phyloP scores from a whole-genome alignment of 2,113 vertebrate species.

The Carassius carassius region DNA sequence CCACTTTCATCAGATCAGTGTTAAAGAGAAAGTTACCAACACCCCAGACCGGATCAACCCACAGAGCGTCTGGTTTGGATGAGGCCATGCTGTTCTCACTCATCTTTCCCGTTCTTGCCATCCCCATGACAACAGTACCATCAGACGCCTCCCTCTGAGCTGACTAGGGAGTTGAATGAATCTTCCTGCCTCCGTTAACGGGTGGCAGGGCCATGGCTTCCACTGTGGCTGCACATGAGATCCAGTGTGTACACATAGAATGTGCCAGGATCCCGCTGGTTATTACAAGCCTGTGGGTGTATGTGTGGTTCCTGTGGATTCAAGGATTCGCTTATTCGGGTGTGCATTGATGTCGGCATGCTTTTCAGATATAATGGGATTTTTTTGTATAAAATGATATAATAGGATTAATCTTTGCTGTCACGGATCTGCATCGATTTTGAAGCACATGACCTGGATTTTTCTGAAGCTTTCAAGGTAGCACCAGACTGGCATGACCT shows the following conservation, averaged over 20 bases:
- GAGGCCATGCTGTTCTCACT: conserved; percentile 62
- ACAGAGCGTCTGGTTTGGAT: conserved; percentile 64
- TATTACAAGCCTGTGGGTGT: conserved; percentile 18
- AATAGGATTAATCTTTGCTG: conserved; percentile 70
- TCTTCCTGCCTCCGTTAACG: conserved; percentile 46
- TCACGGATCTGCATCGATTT: conserved; percentile 64
- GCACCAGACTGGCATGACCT: conserved; percentile 56
- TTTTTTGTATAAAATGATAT: conserved; percentile 55
- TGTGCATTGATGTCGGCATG: conserved; percentile 1
- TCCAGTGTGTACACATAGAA: conserved; percentile 16
- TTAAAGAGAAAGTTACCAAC: conserved; percentile 3
- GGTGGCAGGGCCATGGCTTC: conserved; percentile 51
- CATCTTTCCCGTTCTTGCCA: conserved; percentile 65
- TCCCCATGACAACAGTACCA: conserved; percentile 71
- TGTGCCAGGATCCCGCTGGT: conserved; percentile 9
- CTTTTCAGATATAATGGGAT: conserved; percentile 24
- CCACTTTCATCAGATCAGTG: conserved; percentile 27
- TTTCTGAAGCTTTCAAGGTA: conserved; percentile 60
- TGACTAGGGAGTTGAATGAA: conserved; percentile 47
- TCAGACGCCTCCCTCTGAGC: conserved; percentile 54
- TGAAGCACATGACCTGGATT: conserved; percentile 61
- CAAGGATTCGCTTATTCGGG: conserved; percentile 20
- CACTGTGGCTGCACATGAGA: conserved; percentile 6
- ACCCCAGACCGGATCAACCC: conserved; percentile 30
- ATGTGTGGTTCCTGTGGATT: background rate